These are phyloP conservation scores for Scrobipalpa costella DNA, from an alignment of 2,888 invertebrate species.

Conservation along the genomic window DNA sequence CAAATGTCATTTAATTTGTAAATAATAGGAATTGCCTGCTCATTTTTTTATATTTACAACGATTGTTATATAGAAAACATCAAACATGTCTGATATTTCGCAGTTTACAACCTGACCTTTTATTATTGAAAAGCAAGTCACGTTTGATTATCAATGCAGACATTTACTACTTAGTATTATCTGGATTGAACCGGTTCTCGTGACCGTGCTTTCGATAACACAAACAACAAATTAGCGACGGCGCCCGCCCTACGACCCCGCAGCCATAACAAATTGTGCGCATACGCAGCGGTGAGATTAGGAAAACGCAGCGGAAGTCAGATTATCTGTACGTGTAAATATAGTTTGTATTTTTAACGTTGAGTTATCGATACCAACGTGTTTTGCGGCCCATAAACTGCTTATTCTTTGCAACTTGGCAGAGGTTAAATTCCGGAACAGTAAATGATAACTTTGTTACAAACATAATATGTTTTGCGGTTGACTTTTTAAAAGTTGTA, in stretches of 20 bases:
- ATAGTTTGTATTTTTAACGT: too few species aligned
- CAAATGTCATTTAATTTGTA: too few species aligned
- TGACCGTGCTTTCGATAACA: conserved; percentile 4
- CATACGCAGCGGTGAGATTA: neutral
- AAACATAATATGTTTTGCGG: too few species aligned
- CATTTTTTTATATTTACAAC: too few species aligned
- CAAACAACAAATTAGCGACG: conserved; percentile 20
- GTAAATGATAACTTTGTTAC: too few species aligned
- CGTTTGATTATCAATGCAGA: neutral
- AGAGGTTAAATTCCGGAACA: too few species aligned
- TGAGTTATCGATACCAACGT: too few species aligned
- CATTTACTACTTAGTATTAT: conserved; percentile 1
- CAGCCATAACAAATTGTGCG: neutral
- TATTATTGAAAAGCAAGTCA: neutral
- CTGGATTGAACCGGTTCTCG: conserved; percentile 11
- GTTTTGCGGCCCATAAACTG: too few species aligned
- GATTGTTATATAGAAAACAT: too few species aligned
- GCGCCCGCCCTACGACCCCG: conserved; percentile 19
- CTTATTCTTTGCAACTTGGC: too few species aligned
- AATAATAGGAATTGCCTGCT: too few species aligned
- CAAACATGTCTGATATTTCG: neutral
- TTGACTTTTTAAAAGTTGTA: too few species aligned
- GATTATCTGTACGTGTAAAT: neutral
- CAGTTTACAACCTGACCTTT: neutral
- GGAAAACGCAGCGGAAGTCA: neutral